phyloP scores from a whole-genome alignment of 2,888 invertebrate species.

The Taphrorychus bicolor region DNA sequence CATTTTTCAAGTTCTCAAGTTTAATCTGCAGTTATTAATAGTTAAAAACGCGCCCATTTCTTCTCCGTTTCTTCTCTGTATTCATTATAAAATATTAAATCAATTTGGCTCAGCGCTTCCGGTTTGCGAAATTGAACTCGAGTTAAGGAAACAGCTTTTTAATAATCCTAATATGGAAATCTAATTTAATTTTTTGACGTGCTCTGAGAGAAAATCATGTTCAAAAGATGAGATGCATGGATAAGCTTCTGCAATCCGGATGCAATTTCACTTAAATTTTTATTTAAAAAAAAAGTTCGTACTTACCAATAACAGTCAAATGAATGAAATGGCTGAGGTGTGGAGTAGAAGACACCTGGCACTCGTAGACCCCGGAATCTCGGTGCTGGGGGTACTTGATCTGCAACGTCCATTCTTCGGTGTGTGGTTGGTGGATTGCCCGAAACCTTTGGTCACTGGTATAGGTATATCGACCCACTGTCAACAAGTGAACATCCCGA shows the following conservation, averaged over 20 bases:
- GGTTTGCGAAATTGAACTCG: slow-evolving; percentile 10
- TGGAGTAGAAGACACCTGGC: slow-evolving; percentile 92
- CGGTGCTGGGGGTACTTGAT: slow-evolving; percentile 92
- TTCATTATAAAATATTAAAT: slow-evolving; percentile 24
- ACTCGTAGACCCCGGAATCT: slow-evolving; percentile 91
- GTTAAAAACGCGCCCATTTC: slow-evolving; percentile 9
- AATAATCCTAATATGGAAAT: slow-evolving; percentile 17
- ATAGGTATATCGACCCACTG: slow-evolving; percentile 89
- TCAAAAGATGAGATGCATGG: not conserved
- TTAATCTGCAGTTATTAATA: slow-evolving; percentile 25
- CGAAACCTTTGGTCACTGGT: slow-evolving; percentile 91
- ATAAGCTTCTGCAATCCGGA: not conserved
- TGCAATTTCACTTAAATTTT: not conserved
- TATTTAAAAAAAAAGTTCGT: not conserved
- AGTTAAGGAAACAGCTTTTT: slow-evolving; percentile 19
- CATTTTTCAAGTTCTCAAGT: slow-evolving; percentile 13
- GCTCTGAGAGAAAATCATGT: not conserved
- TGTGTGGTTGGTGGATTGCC: slow-evolving; percentile 83
- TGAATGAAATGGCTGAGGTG: slow-evolving; percentile 93
- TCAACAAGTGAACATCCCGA: slow-evolving; percentile 87
- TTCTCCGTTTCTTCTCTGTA: slow-evolving; percentile 9
- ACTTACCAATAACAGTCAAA: slow-evolving; percentile 90
- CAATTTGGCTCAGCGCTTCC: slow-evolving; percentile 15
- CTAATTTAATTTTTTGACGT: slow-evolving; percentile 21
- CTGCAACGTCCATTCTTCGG: slow-evolving; percentile 91